Conservation (phyloP, 1,140 invertebrate species). For the Drepana arcuata region DNA sequence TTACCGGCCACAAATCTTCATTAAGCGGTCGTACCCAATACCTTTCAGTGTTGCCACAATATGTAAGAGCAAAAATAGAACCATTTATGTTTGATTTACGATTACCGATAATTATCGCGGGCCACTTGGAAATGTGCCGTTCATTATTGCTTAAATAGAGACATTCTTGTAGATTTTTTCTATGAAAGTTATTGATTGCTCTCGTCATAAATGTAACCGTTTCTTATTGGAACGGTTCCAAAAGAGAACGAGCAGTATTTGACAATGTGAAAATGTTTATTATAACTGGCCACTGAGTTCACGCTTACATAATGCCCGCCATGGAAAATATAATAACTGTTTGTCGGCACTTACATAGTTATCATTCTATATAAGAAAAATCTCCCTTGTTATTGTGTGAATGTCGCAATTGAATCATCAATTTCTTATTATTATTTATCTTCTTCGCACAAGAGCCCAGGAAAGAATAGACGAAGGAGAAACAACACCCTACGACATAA, state of each 20-base stretch:
- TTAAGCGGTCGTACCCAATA: conserved; percentile 27
- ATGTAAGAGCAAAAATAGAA: conserved; percentile 23
- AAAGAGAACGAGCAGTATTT: neutral
- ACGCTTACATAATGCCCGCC: no score
- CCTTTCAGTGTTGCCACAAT: conserved; percentile 28
- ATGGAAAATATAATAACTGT: no score
- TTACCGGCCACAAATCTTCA: conserved; percentile 51
- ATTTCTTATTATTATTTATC: no score
- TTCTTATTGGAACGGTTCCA: no score
- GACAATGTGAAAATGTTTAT: neutral
- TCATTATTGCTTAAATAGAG: conserved; percentile 8
- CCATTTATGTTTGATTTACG: conserved; percentile 37
- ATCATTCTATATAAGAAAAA: no score
- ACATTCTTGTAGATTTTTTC: neutral
- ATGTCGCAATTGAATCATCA: no score
- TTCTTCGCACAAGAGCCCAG: no score
- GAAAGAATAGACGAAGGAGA: no score
- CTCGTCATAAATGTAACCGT: neutral
- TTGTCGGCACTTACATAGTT: no score
- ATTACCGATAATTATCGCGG: conserved; percentile 23
- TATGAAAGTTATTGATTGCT: neutral
- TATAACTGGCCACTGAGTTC: neutral
- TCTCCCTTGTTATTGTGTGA: no score
- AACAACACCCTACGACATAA: no score
- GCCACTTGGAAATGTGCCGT: conserved; percentile 14